These are phyloP conservation scores for Montifringilla adamsi DNA, from an alignment of 2,113 vertebrate species.

Conservation along the genomic window DNA sequence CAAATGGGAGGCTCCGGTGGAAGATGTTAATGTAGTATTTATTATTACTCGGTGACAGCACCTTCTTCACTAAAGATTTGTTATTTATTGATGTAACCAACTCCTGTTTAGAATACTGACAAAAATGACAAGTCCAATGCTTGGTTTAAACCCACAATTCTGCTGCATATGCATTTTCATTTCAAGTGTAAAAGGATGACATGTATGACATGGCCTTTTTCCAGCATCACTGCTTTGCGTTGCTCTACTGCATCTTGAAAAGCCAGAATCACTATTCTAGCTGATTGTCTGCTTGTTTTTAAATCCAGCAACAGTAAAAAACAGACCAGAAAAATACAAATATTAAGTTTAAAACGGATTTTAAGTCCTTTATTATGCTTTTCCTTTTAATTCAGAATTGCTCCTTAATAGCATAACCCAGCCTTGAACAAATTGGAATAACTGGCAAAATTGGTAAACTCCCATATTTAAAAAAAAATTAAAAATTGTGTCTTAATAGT, in stretches of 20 bases:
- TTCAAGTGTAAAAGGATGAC: not conserved
- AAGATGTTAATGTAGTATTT: not conserved
- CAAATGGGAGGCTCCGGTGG: not conserved
- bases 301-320: not conserved
- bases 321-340: not conserved
- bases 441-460: not conserved
- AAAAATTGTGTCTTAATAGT: not conserved
- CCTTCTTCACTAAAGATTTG: not conserved
- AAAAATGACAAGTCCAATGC: not conserved
- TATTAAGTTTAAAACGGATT: not conserved
- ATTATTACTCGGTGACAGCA: not conserved
- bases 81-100: not conserved
- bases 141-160: not conserved
- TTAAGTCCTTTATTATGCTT: not conserved
- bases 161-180: not conserved
- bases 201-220: not conserved
- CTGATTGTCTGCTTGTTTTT: not conserved
- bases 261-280: not conserved
- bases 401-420: not conserved
- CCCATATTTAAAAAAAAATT: too few relatives aligned
- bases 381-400: not conserved
- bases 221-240: not conserved
- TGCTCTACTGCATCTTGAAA: not conserved
- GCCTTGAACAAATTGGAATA: not conserved
- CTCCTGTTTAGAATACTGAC: not conserved